Evolutionary conservation across 2,113 vertebrate species (phyloP), one percentile per base, ranked within the genome.

Genomic region (Prunella himalayana): DNA sequence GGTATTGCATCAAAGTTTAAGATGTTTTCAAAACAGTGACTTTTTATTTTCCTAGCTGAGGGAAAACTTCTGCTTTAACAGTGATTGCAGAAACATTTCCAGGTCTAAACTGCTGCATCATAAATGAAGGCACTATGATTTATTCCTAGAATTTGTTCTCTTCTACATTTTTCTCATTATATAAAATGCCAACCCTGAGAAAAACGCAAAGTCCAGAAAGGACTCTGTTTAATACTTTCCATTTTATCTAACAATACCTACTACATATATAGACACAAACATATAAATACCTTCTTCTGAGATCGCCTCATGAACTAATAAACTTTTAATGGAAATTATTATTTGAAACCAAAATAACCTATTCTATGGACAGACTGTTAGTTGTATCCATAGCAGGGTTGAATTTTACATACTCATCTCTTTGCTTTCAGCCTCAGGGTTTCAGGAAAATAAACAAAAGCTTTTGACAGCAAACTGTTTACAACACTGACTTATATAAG

Each of bases 201-300:
- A 89, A 82, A 89, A 68, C 11, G 30, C 7, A 33, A 14, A 60
- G 7, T 41, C 28, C 54, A 54, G 21, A 35, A 61, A 69, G 14
- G 15, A 47, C 8, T 75, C n/a, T 37, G 6, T 42, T 76, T 14
- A 64, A 28, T 45, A 24, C 2, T 13, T 70, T 82, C 31, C 22
- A 3, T 41, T 86, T 49, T 54, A 18, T 35, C 18, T 47, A 71
- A 59, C 27, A 88, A 51, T 47, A 20, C 11, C 23, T 79, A 64
- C 37, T 57, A 54, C 22, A 13, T 15, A 35, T 9, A 28, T 1
- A 49, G 5, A 42, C 3, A 44, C 2, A 59, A 1, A 54, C 2
- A 28, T 21, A n/a, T 10, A 60, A 75, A 68, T 19, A 64, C 8
- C 6, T 30, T 35, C 5, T 60, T 50, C 53, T 28, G 7, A 84